These are phyloP conservation scores for Metellina segmentata DNA, from an alignment of 2,888 invertebrate species.

Conservation along the genomic window DNA sequence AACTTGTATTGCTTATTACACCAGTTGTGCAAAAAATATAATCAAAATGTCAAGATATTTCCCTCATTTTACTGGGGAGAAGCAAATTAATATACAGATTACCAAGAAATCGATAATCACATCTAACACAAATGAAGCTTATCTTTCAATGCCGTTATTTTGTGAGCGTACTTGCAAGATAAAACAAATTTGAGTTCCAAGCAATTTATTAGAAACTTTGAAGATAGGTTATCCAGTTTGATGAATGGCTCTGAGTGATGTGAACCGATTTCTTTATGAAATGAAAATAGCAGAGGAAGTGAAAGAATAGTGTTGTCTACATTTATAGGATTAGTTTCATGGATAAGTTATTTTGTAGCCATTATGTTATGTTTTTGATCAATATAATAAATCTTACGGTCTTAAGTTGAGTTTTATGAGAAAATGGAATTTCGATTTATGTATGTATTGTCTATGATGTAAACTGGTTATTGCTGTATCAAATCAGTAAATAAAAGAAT, in stretches of 20 bases:
- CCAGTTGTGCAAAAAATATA: background rate
- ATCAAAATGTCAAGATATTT: background rate
- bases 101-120: background rate
- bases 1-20: background rate
- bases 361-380: no score
- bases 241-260: background rate
- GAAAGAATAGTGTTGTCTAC: background rate
- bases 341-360: no score
- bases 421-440: no score
- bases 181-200: background rate
- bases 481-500: no score
- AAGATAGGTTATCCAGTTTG: background rate
- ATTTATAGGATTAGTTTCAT: no score
- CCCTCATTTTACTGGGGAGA: background rate
- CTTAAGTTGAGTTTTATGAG: no score
- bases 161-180: background rate
- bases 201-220: background rate
- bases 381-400: no score
- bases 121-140: background rate
- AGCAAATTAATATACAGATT: background rate
- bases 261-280: background rate
- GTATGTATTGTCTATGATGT: no score
- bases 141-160: background rate
- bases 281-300: background rate
- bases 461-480: no score